Evolutionary conservation across 2,113 vertebrate species (phyloP).

Genomic region (Brienomyrus longianalis): DNA sequence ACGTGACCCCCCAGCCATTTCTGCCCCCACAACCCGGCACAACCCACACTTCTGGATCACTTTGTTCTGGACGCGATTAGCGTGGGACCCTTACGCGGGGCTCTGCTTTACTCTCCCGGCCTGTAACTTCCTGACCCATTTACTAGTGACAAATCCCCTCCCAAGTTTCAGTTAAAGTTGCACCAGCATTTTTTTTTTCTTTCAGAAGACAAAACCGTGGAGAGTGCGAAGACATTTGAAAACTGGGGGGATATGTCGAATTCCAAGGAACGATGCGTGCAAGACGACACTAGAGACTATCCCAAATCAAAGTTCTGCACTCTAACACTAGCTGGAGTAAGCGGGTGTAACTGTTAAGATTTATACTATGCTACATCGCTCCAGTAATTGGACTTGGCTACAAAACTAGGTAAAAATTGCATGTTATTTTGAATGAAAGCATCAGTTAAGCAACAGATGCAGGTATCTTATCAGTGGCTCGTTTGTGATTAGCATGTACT

Average conservation of each 20-base stretch:
- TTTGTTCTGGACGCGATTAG: not conserved
- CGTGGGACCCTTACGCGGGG: not conserved
- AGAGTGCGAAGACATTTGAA: not conserved
- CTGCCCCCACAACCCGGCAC: not conserved
- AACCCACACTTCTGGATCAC: slow-evolving; percentile 10
- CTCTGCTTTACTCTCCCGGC: not conserved
- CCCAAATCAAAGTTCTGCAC: not conserved
- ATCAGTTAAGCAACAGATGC: not conserved
- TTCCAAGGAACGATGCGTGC: not conserved
- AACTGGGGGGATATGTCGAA: not conserved
- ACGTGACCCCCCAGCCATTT: not conserved
- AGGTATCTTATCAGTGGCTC: not conserved
- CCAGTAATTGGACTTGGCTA: not conserved
- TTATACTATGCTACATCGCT: not conserved
- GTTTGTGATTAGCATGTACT: not conserved
- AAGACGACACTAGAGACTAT: not conserved
- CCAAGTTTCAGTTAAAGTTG: not conserved
- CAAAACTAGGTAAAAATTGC: not conserved
- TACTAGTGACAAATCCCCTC: not conserved
- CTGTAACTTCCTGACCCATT: not conserved
- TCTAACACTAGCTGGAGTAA: not conserved
- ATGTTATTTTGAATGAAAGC: not conserved
- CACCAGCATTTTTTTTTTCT: not conserved
- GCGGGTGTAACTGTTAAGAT: not conserved
- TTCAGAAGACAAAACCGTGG: not conserved